Base-by-base conservation (phyloP, 2,113 vertebrate species). In the Orientallactaga bullata region DNA sequence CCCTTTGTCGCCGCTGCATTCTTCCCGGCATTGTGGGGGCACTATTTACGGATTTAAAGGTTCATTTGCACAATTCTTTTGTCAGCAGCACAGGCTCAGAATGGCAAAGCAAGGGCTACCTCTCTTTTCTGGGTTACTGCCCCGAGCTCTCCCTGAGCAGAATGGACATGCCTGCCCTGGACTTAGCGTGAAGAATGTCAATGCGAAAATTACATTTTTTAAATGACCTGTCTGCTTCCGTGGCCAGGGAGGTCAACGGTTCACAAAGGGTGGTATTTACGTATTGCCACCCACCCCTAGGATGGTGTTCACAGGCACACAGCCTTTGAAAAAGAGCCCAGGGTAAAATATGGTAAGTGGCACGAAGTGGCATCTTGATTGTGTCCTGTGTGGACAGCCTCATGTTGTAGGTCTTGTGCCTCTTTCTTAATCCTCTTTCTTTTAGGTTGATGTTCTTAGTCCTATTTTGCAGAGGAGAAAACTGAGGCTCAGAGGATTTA, bases 1-100 rank as follows among this genome's bases (percentile, higher is more conserved):
- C 97, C 98, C 98, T 99, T 99, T 99, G 99, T 99, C 98, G 98
- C 77, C 74, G 10, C 18, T 90, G 96, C 99, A 99, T 99, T 99
- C 99, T 99, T 99, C 98, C 98, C 98, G 98, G 98, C 98, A 99
- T 99, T 99, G 99, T 99, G 98, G 98, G 95, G 98, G 97, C 98
- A 99, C 99, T 99, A 99, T 99, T 99, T 99, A 99, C 98, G 99
- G 99, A 99, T 99, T 99, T 99, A 99, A 99, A 99, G 99, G 99
- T 99, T 99, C 99, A 99, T 99, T 99, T 99, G 99, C 99, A 99
- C 99, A 99, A 99, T 99, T 99, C 99, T 98, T 99, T 99, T 99
- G 99, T 99, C 99, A 98, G 99, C 97, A 97, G 98, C 98, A 98
- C 98, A 65, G 96, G 98, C 97, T 97, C 98, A 98, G 98, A 99